Conservation (phyloP, 2,888 invertebrate genomes). For the Formica aserva region DNA sequence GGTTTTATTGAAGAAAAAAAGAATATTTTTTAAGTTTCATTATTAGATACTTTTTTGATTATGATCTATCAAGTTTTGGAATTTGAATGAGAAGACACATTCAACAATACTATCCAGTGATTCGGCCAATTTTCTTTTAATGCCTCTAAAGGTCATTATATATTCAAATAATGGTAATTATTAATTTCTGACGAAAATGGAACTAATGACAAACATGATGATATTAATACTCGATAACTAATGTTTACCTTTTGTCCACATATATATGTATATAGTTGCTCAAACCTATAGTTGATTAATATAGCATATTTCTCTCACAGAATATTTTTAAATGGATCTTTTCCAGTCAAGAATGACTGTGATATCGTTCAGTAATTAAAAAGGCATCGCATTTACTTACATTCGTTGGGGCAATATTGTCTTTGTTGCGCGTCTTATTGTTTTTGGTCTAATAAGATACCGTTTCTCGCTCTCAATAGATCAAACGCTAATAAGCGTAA, state of each 20-base stretch:
- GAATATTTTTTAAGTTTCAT: constrained; percentile 10
- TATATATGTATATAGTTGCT: not conserved
- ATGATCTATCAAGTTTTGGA: not conserved
- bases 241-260: not conserved
- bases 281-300: constrained; percentile 10
- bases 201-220: not conserved
- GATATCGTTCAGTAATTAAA: constrained; percentile 13
- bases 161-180: constrained; percentile 14
- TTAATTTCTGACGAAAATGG: not conserved
- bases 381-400: constrained; percentile 27
- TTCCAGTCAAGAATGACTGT: not conserved
- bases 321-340: not conserved
- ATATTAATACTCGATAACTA: constrained; percentile 19
- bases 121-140: not conserved
- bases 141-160: constrained; percentile 1
- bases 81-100: constrained; percentile 19
- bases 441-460: constrained; percentile 3
- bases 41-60: not conserved
- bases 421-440: constrained; percentile 7
- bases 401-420: constrained; percentile 37
- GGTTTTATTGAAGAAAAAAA: constrained; percentile 5
- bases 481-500: constrained; percentile 10
- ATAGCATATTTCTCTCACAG: not conserved
- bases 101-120: constrained; percentile 7
- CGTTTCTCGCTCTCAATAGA: not conserved